Conservation (phyloP, 2,113 vertebrate genomes). For the Heliornis fulica region DNA sequence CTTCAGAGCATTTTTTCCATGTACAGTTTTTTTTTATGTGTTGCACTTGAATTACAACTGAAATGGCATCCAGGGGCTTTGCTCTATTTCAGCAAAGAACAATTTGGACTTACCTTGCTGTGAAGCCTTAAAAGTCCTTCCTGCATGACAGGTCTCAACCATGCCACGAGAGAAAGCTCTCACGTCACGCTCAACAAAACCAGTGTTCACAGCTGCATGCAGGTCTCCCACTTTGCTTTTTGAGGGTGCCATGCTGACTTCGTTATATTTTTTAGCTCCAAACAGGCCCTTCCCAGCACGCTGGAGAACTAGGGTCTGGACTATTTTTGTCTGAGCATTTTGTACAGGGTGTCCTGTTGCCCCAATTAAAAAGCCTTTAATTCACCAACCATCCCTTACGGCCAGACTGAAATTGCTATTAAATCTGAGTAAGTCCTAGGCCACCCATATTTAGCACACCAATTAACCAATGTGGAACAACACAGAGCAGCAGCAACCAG, state of each 20-base stretch:
- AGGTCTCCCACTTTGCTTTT: not conserved
- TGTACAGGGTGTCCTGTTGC: not conserved
- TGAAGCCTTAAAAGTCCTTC: not conserved
- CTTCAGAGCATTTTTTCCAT: not conserved
- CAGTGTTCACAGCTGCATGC: rapidly evolving
- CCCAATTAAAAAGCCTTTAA: conserved; percentile 38
- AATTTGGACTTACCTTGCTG: not conserved
- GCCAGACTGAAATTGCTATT: conserved; percentile 22
- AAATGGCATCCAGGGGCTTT: not conserved
- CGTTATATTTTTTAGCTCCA: not conserved
- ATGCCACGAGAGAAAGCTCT: not conserved
- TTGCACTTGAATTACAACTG: not conserved
- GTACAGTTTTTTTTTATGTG: not conserved
- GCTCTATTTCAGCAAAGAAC: not conserved
- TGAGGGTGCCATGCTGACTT: not conserved
- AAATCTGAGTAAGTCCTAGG: conserved; percentile 15
- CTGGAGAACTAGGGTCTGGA: not conserved
- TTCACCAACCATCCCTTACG: not conserved
- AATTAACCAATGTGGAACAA: not conserved
- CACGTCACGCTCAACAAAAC: rapidly evolving
- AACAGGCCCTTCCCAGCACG: not conserved
- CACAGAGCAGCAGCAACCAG: not conserved
- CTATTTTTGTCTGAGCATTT: not conserved
- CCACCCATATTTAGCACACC: not conserved
- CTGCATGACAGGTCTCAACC: not conserved